Evolutionary conservation across 2,113 vertebrate species (phyloP).

Genomic region (Rhynchomys soricoides): DNA sequence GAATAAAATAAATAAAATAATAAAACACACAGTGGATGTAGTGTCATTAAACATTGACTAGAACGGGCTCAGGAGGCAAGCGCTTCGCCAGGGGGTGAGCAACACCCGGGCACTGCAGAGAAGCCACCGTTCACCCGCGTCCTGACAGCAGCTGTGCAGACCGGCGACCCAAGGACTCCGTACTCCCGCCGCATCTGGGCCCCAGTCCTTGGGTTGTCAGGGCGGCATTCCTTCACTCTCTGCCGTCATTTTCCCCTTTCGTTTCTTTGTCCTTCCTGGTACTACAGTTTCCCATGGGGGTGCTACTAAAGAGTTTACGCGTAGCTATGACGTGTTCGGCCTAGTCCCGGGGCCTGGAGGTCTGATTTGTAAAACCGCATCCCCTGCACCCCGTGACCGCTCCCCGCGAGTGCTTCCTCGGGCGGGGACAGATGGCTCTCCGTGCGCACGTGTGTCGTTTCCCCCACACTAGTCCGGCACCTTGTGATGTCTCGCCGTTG

Average conservation of each 20-base stretch:
- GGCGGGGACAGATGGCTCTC: not conserved
- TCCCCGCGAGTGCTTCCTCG: not conserved
- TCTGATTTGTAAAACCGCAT: not conserved
- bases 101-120: not conserved
- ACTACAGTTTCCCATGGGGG: not conserved
- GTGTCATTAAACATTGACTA: not conserved
- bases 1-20: too few species aligned
- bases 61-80: not conserved
- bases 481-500: not conserved
- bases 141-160: not conserved
- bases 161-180: not conserved
- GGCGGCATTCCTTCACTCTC: not conserved
- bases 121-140: not conserved
- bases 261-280: not conserved
- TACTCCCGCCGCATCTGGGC: not conserved
- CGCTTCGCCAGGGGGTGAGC: not conserved
- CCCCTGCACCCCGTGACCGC: rapidly evolving
- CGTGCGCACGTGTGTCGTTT: not conserved
- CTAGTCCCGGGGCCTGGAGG: not conserved
- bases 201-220: not conserved
- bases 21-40: not conserved
- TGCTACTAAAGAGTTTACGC: not conserved
- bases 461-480: not conserved
- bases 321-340: not conserved
- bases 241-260: not conserved